Evolutionary conservation across 2,797 vertebrate species (phyloP).

Genomic region (Aldrovandia affinis): DNA sequence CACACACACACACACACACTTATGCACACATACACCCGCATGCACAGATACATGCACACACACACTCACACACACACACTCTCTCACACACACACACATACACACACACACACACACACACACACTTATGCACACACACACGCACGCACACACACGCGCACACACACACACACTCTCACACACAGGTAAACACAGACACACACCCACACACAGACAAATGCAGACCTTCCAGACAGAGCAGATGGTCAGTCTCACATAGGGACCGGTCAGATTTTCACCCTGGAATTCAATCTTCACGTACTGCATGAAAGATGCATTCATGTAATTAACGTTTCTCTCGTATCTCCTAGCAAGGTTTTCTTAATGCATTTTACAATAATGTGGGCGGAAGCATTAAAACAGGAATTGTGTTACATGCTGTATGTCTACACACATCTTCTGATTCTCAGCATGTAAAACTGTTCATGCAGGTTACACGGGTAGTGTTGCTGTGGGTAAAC

Average conservation of each 20-base stretch:
- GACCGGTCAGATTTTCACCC: background rate
- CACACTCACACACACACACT: background rate
- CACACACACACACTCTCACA: background rate
- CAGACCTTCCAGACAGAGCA: background rate
- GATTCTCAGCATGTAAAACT: background rate
- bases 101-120: background rate
- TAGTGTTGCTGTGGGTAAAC: slow-evolving; percentile 99
- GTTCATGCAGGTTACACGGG: slow-evolving; percentile 91
- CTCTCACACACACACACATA: background rate
- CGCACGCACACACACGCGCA: background rate
- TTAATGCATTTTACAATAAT: background rate
- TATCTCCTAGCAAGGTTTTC: background rate
- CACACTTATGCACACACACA: background rate
- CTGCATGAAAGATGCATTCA: background rate
- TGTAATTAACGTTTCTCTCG: background rate
- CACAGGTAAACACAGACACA: background rate
- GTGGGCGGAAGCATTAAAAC: background rate
- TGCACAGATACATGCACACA: background rate
- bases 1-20: background rate
- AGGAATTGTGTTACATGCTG: background rate
- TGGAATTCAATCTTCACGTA: background rate
- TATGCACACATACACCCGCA: background rate
- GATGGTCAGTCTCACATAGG: background rate
- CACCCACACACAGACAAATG: background rate
- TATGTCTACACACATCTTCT: background rate